A percentile compares a stretch with the other conserved stretches of the same genome.
phyloP scores from a whole-genome alignment of 1,140 invertebrate genomes.

The Daktulosphaira vitifoliae region DNA sequence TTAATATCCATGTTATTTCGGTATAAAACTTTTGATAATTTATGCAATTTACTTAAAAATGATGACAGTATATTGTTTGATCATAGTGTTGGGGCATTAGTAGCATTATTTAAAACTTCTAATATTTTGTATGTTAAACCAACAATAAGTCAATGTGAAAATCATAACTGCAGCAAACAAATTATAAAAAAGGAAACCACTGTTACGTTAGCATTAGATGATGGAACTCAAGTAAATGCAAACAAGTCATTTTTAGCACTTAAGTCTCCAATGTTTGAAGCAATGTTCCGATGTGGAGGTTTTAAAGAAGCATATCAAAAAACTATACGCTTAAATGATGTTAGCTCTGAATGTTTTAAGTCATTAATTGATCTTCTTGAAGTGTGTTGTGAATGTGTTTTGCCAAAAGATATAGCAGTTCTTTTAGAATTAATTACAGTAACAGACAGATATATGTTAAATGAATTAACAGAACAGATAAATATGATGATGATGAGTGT shows the following conservation, averaged over 20 bases:
- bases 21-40: slow-evolving; percentile 17
- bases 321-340: slow-evolving; percentile 37
- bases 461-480: slow-evolving; percentile 49
- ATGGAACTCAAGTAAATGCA: slow-evolving; percentile 51
- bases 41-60: slow-evolving; percentile 34
- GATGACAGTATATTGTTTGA: slow-evolving; percentile 31
- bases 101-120: slow-evolving; percentile 30
- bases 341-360: slow-evolving; percentile 36
- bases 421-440: slow-evolving; percentile 56
- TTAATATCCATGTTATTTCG: slow-evolving; percentile 33
- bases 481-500: slow-evolving; percentile 43
- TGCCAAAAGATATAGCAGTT: slow-evolving; percentile 47
- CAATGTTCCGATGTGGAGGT: slow-evolving; percentile 52
- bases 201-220: slow-evolving; percentile 56
- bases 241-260: slow-evolving; percentile 53
- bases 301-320: slow-evolving; percentile 56
- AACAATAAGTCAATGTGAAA: not conserved
- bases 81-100: slow-evolving; percentile 33
- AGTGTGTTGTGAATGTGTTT: slow-evolving; percentile 37
- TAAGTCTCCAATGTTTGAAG: slow-evolving; percentile 55
- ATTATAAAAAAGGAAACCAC: slow-evolving; percentile 39
- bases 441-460: slow-evolving; percentile 56
- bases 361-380: slow-evolving; percentile 34
- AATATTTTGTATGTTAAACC: not conserved
- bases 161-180: slow-evolving; percentile 34